Percentiles rank a stretch among this genome's conserved stretches.
Conservation (phyloP, 2,797 vertebrate species). For the Hemitrygon akajei region DNA sequence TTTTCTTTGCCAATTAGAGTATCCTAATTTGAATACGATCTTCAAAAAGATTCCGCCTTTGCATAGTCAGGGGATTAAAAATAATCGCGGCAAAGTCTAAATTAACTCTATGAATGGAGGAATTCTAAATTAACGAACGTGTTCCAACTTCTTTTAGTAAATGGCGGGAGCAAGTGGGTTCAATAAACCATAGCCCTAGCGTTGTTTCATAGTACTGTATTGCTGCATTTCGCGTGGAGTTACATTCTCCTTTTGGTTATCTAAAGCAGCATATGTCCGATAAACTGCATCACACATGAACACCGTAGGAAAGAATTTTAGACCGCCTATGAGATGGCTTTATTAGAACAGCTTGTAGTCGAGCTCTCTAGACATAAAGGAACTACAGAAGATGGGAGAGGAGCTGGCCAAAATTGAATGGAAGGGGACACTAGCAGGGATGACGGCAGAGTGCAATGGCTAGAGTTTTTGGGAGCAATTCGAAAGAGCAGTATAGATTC, state of each 20-base stretch:
- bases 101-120: background rate
- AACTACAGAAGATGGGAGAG: too few species aligned
- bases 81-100: too few species aligned
- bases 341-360: too few species aligned
- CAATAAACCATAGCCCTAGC: background rate
- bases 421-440: too few species aligned
- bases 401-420: too few species aligned
- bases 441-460: too few species aligned
- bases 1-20: background rate
- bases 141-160: background rate
- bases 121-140: background rate
- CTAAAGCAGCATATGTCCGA: background rate
- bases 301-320: too few species aligned
- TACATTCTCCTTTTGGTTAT: background rate
- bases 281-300: background rate
- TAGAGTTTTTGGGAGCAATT: too few species aligned
- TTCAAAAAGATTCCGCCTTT: background rate
- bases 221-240: background rate
- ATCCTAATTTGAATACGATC: background rate
- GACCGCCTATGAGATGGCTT: too few species aligned
- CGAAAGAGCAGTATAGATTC: too few species aligned
- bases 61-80: background rate
- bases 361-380: too few species aligned
- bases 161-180: background rate
- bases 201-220: background rate